Conservation (phyloP, 2,888 invertebrate genomes). For the Nowickia ferox region DNA sequence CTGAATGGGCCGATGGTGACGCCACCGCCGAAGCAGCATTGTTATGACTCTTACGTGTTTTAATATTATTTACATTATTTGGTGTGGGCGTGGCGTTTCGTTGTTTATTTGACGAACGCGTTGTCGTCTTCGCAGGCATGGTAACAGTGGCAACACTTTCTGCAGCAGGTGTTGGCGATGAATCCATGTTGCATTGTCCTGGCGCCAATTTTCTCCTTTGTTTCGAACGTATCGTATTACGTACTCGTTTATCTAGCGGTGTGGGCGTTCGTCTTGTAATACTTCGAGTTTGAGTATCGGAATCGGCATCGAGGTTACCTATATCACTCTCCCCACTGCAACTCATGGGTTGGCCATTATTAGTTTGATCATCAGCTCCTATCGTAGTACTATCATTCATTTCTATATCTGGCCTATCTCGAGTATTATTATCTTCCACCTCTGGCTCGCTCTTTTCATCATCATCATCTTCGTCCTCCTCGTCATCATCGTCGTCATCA, state of each 20-base stretch:
- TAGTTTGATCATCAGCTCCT: conserved; percentile 58
- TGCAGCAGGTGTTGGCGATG: conserved; percentile 49
- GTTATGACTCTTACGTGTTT: conserved; percentile 62
- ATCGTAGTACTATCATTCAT: conserved; percentile 67
- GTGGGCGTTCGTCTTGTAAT: conserved; percentile 78
- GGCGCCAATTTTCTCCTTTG: conserved; percentile 58
- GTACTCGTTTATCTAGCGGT: conserved; percentile 70
- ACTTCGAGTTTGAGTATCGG: conserved; percentile 69
- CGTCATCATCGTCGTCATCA: conserved; percentile 82
- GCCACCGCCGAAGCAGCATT: conserved; percentile 23
- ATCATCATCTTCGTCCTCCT: conserved; percentile 79
- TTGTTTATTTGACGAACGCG: conserved; percentile 69
- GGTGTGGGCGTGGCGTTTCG: conserved; percentile 70
- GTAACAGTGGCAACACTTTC: conserved; percentile 21
- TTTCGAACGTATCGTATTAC: conserved; percentile 67
- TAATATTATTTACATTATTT: conserved; percentile 73
- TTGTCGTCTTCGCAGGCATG: conserved; percentile 55
- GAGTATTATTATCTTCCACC: conserved; percentile 74
- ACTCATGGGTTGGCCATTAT: conserved; percentile 78
- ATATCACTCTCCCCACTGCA: conserved; percentile 77
- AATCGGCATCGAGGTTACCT: conserved; percentile 70
- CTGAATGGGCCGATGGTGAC: conserved; percentile 38
- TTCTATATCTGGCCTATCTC: conserved; percentile 72
- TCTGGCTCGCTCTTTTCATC: conserved; percentile 80
- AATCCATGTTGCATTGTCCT: conserved; percentile 14